Evolutionary conservation across 2,888 invertebrate species (phyloP).

Genomic region (Molorchus minor): DNA sequence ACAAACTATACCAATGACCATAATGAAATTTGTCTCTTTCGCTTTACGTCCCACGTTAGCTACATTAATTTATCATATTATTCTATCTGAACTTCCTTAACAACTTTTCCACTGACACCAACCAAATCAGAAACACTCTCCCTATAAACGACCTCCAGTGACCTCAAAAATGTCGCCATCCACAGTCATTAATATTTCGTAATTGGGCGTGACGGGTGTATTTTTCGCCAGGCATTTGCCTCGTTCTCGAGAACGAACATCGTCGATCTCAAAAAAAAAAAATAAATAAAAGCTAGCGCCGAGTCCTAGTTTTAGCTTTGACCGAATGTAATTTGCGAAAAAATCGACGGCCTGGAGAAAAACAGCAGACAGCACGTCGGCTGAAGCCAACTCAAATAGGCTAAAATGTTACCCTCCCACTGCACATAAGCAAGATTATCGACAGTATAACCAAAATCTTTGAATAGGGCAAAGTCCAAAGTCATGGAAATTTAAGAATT

Average conservation of each 20-base stretch:
- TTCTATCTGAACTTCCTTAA: neutral
- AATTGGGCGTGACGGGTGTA: neutral
- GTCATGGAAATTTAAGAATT: no score
- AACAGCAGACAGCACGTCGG: conserved; percentile 1
- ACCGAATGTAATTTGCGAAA: conserved; percentile 27
- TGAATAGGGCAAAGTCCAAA: no score
- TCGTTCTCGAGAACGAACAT: neutral
- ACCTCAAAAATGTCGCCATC: neutral
- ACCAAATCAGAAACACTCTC: neutral
- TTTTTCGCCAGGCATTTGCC: neutral
- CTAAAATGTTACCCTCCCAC: no score
- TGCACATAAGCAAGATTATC: no score
- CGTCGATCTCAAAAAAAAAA: neutral
- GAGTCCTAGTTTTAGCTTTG: conserved; percentile 35
- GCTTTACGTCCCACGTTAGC: neutral
- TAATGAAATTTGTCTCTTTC: neutral
- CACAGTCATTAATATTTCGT: conserved; percentile 1
- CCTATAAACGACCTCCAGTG: neutral
- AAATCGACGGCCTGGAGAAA: conserved; percentile 25
- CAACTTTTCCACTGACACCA: neutral
- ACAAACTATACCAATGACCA: neutral
- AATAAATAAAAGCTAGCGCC: conserved; percentile 19
- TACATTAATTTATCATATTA: neutral
- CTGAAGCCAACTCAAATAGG: no score
- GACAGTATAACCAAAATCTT: no score